Conservation (phyloP, 2,797 vertebrate genomes). For the Loriculus beryllinus region DNA sequence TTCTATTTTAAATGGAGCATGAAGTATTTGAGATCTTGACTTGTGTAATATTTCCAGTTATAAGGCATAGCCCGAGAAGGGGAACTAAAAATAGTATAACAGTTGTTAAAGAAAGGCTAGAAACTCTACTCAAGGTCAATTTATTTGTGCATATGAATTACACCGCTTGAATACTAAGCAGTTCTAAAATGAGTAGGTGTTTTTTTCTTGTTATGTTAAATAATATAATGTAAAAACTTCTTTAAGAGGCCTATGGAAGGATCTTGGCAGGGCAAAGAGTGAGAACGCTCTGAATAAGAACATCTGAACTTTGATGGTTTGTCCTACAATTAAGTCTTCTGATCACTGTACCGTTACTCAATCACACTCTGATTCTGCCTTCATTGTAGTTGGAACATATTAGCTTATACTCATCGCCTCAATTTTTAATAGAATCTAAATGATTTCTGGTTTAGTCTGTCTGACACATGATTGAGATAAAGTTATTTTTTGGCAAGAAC, state of each 20-base stretch:
- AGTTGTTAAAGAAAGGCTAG: conserved; percentile 26
- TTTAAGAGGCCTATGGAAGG: background rate
- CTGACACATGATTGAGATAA: background rate
- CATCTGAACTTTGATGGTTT: background rate
- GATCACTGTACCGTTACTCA: background rate
- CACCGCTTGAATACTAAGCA: background rate
- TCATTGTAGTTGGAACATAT: background rate
- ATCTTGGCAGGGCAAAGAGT: background rate
- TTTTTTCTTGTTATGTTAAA: background rate
- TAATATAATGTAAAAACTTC: background rate
- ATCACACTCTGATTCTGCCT: background rate
- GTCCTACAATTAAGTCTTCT: background rate
- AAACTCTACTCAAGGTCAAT: conserved; percentile 9
- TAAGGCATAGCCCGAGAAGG: background rate
- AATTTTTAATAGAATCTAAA: background rate
- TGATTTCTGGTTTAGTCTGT: background rate
- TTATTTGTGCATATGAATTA: background rate
- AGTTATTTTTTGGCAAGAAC: background rate
- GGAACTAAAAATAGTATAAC: conserved; percentile 41
- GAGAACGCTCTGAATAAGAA: background rate
- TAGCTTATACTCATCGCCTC: background rate
- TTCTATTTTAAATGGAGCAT: conserved; percentile 24
- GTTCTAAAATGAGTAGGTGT: background rate
- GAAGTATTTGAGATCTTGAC: background rate
- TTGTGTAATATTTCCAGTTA: conserved; percentile 9